A percentile compares a stretch with the other conserved stretches of the same genome.
Conservation (phyloP, 1,140 invertebrate species). For the Meloidogyne chitwoodi region DNA sequence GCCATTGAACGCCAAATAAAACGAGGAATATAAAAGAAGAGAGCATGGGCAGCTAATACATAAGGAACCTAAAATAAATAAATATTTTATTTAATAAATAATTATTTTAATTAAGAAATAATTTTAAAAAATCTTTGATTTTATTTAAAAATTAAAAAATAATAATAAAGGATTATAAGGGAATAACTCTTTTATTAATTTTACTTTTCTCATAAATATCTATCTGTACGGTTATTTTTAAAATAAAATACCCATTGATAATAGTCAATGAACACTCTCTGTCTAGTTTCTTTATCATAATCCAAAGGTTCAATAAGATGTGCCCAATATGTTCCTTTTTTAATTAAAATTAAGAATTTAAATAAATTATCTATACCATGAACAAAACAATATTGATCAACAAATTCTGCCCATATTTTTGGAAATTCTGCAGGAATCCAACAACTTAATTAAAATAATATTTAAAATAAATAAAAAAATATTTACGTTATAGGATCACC, state of each 20-base stretch:
- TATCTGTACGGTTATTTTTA: no score
- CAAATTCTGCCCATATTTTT: constrained; percentile 53
- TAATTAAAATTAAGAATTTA: background rate
- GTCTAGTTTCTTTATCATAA: constrained; percentile 47
- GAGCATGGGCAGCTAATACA: constrained; percentile 53
- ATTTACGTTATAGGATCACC: constrained; percentile 58
- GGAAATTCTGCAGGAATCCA: constrained; percentile 59
- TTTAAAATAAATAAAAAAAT: background rate
- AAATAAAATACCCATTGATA: constrained; percentile 53
- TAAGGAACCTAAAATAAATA: constrained; percentile 50
- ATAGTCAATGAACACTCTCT: constrained; percentile 45
- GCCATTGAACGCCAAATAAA: constrained; percentile 51
- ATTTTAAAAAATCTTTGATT: no score
- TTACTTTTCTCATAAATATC: no score
- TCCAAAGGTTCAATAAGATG: constrained; percentile 45
- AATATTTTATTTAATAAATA: no score
- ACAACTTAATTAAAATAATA: background rate
- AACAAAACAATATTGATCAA: constrained; percentile 60
- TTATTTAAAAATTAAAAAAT: no score
- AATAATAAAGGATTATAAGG: no score
- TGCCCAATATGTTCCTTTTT: constrained; percentile 54
- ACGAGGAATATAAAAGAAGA: constrained; percentile 54
- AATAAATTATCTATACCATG: constrained; percentile 21
- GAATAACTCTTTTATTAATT: no score
- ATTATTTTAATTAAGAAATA: no score